Base-by-base conservation (phyloP, 30 jellyfish, hydroid and myxozoan genomes). In the Chrysaora quinquecirrha region DNA sequence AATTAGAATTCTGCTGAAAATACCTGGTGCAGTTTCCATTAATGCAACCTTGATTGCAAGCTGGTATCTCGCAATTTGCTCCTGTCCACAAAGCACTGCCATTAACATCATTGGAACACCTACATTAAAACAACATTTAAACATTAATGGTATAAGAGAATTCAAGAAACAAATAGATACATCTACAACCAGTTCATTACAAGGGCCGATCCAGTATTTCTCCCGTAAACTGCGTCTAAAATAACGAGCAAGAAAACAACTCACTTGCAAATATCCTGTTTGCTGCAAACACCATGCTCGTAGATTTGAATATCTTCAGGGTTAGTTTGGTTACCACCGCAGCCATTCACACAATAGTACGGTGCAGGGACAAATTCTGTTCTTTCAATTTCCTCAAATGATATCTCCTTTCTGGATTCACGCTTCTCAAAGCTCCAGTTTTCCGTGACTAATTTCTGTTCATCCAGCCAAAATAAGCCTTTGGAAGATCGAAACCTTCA, bases 331-430 rank as follows among this genome's bases (percentile, higher is more conserved):
- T 81, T 86, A 2, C 98, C 98, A 19, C 98, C 98, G 75, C 98
- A 93, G 16, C 97, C 97, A 48, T 49, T 27, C 19, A 30, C 29
- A 29, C 98, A 93, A 43, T 74, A 60, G 54, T 52, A 93, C 1
- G 95, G 83, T 60, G 96, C 93, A 1, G 97, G 98, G 22, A 93
- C 97, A 22, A n/a, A 61, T 64, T 93, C 98, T 23, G 62, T 74
- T 28, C 96, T 56, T 19, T 66, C 63, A 64, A 68, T 89, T 43
- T 60, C 87, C 32, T 65, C 89, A 18, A 30, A 49, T 18, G 75
- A 63, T 48, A 86, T 54, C 0, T 14, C 49, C 20, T 34, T 34
- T 23, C 86, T 31, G 18, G 33, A 32, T 0, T 60, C 28, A 20
- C 89, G 70, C 3, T 62, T 49, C 54, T 28, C 71, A 10, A 76